Evolutionary conservation across 2,113 vertebrate genomes (phyloP), one percentile per base, ranked within the genome.

Genomic region (Abramis brama): DNA sequence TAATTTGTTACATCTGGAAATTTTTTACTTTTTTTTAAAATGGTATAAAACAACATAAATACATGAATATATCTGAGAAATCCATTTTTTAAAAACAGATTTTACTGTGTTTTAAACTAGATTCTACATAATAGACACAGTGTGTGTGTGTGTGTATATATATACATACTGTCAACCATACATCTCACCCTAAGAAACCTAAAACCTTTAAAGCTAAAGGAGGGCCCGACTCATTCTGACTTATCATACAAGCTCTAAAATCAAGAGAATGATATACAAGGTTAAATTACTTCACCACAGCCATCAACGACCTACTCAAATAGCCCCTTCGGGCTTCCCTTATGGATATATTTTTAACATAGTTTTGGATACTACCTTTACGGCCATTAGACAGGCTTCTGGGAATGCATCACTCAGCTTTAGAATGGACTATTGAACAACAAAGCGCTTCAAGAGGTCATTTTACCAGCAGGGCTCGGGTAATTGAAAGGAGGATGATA

Each of bases 401-500:
- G 39, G 30, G 15, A 52, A 71, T 30, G 19, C 11, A 36, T 27
- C 27, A 83, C 23, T 25, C 57, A 7, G 43, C 68, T 88, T 39
- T 5, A 43, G 30, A 79, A n/a, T n/a, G 27, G 78, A 21, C 75
- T 23, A 83, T 84, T 82, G 36, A 82, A 85, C 76, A 62, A 30
- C 71, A 77, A 83, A 39, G 70, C n/a, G 25, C 79, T 84, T 83
- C 80, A 50, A 64, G 78, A 85, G 80, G 71, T 82, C 66, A 59
- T 74, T 60, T 45, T n/a, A n/a, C 85, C 82, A 59, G 70, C 75
- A n/a, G 79, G 84, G 78, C 66, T 82, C 5, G 30, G 79, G 57
- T 27, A 47, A 87, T 39, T 87, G 84, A 87, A 78, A 36, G 25
- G 43, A 68, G 59, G 55, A 83, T 66, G n/a, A 74, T 83, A 82